phyloP scores from a whole-genome alignment of 1,140 invertebrate genomes.

The Drosophila chauvacae region DNA sequence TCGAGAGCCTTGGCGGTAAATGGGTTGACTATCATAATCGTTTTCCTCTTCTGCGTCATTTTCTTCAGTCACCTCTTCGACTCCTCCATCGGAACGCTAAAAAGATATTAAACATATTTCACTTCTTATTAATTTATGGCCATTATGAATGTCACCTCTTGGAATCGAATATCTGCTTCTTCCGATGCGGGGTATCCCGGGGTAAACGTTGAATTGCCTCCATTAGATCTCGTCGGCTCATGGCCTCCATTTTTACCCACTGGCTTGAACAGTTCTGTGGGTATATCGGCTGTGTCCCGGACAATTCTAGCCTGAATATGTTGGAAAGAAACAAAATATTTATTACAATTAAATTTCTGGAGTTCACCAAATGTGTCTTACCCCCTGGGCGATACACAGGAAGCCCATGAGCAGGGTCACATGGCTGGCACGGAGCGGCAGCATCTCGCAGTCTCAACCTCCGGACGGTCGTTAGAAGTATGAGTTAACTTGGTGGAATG shows the following conservation, averaged over 20 bases:
- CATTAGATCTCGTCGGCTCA: background rate
- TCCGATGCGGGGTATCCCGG: background rate
- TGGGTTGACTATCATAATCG: background rate
- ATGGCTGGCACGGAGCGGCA: background rate
- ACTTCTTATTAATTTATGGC: background rate
- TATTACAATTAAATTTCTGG: background rate
- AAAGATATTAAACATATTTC: background rate
- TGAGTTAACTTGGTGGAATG: conserved; percentile 34
- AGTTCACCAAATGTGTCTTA: conserved; percentile 11
- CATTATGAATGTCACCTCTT: background rate
- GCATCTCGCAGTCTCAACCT: conserved; percentile 36
- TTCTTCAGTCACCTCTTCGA: conserved; percentile 1
- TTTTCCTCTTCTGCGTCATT: background rate
- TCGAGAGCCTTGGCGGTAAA: background rate
- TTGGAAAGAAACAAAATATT: background rate
- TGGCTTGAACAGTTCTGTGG: conserved; percentile 58
- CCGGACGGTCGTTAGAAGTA: conserved; percentile 25
- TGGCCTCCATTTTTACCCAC: background rate
- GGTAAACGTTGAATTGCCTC: background rate
- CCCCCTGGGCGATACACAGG: conserved; percentile 34
- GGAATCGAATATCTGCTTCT: background rate
- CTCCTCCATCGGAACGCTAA: background rate
- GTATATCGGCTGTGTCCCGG: conserved; percentile 49
- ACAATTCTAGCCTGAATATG: conserved; percentile 25
- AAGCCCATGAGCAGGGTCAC: conserved; percentile 4